These are phyloP conservation scores for Diplogasteroides magnus DNA, from an alignment of 1,140 invertebrate species.

Conservation along the genomic window DNA sequence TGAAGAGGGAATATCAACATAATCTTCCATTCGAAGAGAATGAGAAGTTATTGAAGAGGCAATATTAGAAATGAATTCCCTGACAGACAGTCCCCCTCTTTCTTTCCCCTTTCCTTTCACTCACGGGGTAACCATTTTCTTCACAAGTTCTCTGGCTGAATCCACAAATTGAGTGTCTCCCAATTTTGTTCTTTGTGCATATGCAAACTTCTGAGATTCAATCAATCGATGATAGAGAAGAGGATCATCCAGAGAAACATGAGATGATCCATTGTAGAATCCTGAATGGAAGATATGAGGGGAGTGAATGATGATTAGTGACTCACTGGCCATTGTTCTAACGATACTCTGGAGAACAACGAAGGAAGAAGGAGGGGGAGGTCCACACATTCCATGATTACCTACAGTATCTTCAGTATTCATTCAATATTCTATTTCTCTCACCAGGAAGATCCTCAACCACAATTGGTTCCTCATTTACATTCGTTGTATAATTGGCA, in stretches of 20 bases:
- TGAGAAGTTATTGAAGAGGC: conserved; percentile 29
- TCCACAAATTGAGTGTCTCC: conserved; percentile 74
- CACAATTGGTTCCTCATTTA: conserved; percentile 59
- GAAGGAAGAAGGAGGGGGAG: conserved; percentile 53
- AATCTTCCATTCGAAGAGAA: conserved; percentile 47
- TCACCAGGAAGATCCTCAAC: conserved; percentile 56
- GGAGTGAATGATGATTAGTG: background rate
- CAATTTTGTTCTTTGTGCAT: conserved; percentile 73
- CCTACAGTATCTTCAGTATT: conserved; percentile 30
- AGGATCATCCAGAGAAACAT: conserved; percentile 39
- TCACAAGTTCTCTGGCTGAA: conserved; percentile 56
- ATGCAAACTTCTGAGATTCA: conserved; percentile 87
- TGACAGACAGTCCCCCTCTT: too few species aligned
- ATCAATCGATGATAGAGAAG: conserved; percentile 74
- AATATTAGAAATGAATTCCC: too few species aligned
- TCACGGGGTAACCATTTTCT: conserved; percentile 49
- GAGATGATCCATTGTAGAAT: conserved; percentile 26
- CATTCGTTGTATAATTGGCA: conserved; percentile 55
- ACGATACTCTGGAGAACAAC: conserved; percentile 49
- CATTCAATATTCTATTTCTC: conserved; percentile 64
- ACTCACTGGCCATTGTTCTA: conserved; percentile 43
- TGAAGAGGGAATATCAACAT: conserved; percentile 33
- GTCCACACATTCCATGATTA: conserved; percentile 54
- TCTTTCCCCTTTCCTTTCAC: too few species aligned
- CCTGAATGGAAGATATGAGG: conserved; percentile 17